Evolutionary conservation across 2,113 vertebrate genomes (phyloP).

Genomic region (Cyphomyrus plagiostoma): DNA sequence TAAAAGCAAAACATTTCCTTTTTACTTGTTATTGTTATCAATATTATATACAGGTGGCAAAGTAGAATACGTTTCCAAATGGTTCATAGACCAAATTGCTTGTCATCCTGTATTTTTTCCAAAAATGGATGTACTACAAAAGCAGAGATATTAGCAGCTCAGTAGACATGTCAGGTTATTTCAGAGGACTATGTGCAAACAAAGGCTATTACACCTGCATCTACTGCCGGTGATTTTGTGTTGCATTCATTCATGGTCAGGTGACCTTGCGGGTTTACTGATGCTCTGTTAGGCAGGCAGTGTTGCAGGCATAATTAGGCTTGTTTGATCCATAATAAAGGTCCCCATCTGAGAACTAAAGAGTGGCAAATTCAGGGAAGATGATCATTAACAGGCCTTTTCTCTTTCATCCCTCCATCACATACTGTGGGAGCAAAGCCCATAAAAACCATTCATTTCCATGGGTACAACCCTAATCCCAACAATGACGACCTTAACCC

Average conservation of each 20-base stretch:
- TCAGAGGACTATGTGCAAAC: background rate
- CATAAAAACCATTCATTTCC: background rate
- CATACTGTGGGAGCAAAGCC: background rate
- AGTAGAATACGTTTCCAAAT: background rate
- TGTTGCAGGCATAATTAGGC: background rate
- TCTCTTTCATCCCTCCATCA: background rate
- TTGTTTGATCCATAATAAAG: background rate
- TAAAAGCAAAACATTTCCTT: slow-evolving; percentile 5
- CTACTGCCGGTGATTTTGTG: background rate
- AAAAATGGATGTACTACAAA: background rate
- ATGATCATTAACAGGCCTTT: background rate
- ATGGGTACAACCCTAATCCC: background rate
- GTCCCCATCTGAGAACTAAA: background rate
- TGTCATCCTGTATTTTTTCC: background rate
- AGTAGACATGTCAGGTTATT: background rate
- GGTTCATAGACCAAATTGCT: background rate
- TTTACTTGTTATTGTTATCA: background rate
- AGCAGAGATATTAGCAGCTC: background rate
- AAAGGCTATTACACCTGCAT: background rate
- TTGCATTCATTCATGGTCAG: background rate
- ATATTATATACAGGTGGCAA: background rate
- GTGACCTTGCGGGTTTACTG: background rate
- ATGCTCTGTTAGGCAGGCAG: background rate
- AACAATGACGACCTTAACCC: background rate
- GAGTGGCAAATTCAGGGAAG: background rate